phyloP scores from a whole-genome alignment of 2,888 invertebrate genomes.

The Prosopocoilus inquinatus region DNA sequence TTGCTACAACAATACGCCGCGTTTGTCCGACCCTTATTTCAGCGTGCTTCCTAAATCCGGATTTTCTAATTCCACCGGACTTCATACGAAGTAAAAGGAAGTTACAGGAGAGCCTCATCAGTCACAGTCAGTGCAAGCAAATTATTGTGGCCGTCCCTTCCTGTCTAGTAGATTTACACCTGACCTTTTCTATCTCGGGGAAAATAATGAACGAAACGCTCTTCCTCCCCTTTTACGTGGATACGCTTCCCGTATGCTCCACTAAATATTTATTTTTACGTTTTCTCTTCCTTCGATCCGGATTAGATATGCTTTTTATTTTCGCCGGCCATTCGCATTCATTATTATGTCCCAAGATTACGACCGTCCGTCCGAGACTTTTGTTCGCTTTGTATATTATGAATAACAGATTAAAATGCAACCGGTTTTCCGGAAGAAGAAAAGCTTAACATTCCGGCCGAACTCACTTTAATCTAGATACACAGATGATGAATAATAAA shows the following conservation, averaged over 20 bases:
- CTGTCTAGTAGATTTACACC: slow-evolving; percentile 39
- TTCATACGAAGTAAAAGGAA: slow-evolving; percentile 33
- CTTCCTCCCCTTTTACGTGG: background rate
- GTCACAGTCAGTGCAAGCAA: slow-evolving; percentile 41
- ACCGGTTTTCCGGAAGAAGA: too few relatives aligned
- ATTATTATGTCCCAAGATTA: too few relatives aligned
- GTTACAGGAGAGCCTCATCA: slow-evolving; percentile 37
- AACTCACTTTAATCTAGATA: too few relatives aligned
- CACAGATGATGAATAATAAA: too few relatives aligned
- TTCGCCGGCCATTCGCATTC: too few relatives aligned
- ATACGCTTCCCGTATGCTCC: background rate
- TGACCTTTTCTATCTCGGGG: slow-evolving; percentile 34
- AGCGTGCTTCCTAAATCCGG: slow-evolving; percentile 30
- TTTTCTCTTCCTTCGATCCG: too few relatives aligned
- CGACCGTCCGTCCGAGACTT: too few relatives aligned
- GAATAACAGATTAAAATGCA: too few relatives aligned
- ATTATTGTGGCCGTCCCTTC: slow-evolving; percentile 41
- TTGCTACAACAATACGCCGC: slow-evolving; percentile 10
- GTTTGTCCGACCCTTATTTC: slow-evolving; percentile 25
- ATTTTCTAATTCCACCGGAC: slow-evolving; percentile 30
- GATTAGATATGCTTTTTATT: too few relatives aligned
- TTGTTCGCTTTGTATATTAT: too few relatives aligned
- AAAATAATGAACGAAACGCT: slow-evolving; percentile 25
- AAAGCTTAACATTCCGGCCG: too few relatives aligned
- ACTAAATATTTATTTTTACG: background rate